A percentile compares a stretch with the other conserved stretches of the same genome.
These are phyloP conservation scores for Poliocrania exsul DNA, from an alignment of 2,797 vertebrate species.

Conservation along the genomic window DNA sequence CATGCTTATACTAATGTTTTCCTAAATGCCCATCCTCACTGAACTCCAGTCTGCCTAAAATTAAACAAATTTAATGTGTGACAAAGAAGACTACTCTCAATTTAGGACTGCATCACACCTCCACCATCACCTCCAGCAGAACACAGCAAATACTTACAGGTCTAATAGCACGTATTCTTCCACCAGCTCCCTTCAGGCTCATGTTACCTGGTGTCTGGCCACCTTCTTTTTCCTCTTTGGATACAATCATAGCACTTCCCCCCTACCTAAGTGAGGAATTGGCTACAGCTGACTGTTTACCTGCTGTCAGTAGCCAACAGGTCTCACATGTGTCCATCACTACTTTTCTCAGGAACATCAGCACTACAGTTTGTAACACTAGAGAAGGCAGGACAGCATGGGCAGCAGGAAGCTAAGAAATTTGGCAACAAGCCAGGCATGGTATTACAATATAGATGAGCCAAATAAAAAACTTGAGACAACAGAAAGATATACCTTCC, in stretches of 20 bases:
- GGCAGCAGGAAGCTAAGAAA: not conserved
- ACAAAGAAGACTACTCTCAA: not conserved
- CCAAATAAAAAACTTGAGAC: not conserved
- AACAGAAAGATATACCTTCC: not conserved
- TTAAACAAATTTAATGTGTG: not conserved
- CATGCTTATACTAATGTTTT: not conserved
- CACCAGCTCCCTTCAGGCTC: not conserved
- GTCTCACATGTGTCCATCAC: not conserved
- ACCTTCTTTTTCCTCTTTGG: not conserved
- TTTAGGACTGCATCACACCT: not conserved
- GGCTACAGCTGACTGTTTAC: not conserved
- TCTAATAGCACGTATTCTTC: not conserved
- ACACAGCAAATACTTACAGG: not conserved
- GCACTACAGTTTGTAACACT: not conserved
- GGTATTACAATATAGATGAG: not conserved
- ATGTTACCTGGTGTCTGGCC: accelerated
- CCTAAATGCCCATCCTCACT: not conserved
- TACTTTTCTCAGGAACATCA: not conserved
- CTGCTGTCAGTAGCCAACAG: not conserved
- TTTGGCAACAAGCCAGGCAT: not conserved
- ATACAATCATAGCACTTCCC: not conserved
- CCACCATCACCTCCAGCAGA: not conserved
- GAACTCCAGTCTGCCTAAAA: not conserved
- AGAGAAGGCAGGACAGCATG: not conserved
- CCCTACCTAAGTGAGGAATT: not conserved